Evolutionary conservation across 2,113 vertebrate genomes (phyloP).

Genomic region (Xenopus laevis): DNA sequence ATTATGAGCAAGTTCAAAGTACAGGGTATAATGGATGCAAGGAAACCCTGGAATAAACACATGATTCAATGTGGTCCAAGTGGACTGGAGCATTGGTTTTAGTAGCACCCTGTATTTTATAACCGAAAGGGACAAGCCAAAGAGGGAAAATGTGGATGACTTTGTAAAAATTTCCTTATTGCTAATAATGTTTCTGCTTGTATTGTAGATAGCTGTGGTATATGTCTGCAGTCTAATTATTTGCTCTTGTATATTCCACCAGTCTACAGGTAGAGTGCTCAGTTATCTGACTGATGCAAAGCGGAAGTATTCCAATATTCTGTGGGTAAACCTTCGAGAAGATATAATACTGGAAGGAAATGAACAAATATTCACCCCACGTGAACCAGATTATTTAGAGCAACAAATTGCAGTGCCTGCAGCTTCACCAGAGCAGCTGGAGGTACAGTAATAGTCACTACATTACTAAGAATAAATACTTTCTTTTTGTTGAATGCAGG

Average conservation of each 20-base stretch:
- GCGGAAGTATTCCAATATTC: conserved; percentile 75
- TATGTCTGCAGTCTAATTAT: not conserved
- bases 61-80: no score
- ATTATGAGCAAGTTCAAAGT: no score
- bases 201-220: no score
- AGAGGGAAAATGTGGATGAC: no score
- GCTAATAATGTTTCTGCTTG: no score
- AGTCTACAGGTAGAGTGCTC: conserved; percentile 77
- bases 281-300: conserved; percentile 81
- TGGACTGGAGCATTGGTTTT: no score
- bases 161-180: no score
- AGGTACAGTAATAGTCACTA: conserved; percentile 58
- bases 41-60: no score
- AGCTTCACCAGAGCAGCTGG: conserved; percentile 64
- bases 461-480: not conserved
- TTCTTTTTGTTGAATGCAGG: no score
- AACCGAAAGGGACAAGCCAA: no score
- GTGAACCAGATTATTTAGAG: conserved; percentile 63
- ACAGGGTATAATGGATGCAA: no score
- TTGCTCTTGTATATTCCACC: not conserved
- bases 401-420: conserved; percentile 68
- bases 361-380: conserved; percentile 72
- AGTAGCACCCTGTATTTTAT: no score
- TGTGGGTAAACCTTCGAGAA: conserved; percentile 89
- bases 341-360: conserved; percentile 87